Percentiles rank a stretch among this genome's conserved stretches.
Conservation (phyloP, 2,888 invertebrate genomes). For the Octonoba sinensis region DNA sequence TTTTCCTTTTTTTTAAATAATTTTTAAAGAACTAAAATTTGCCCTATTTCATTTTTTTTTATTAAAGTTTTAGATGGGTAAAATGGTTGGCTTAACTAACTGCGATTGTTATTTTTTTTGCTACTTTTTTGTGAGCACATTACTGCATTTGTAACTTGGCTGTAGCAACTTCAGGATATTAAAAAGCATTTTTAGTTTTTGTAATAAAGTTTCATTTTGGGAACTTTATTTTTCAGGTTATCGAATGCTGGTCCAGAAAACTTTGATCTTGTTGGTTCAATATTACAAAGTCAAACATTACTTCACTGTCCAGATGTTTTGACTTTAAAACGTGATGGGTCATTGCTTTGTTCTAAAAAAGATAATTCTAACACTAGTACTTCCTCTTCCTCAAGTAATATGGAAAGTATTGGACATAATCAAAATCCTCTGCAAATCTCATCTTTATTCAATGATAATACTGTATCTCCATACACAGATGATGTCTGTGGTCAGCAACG, state of each 20-base stretch:
- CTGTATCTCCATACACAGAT: slow-evolving; percentile 24
- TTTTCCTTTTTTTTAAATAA: no score
- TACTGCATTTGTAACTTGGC: no score
- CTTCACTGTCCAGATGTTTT: slow-evolving; percentile 70
- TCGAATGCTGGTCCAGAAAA: slow-evolving; percentile 31
- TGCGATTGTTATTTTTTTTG: no score
- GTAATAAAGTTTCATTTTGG: background rate
- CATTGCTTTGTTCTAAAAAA: slow-evolving; percentile 50
- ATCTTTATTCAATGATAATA: slow-evolving; percentile 17
- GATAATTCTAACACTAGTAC: slow-evolving; percentile 39
- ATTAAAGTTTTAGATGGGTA: no score
- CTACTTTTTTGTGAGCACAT: no score
- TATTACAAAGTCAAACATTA: slow-evolving; percentile 70
- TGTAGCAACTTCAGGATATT: no score
- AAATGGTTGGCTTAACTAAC: no score
- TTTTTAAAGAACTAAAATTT: no score
- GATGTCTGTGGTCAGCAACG: slow-evolving; percentile 30
- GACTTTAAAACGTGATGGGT: slow-evolving; percentile 71
- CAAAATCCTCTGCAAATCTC: slow-evolving; percentile 21
- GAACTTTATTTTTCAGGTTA: slow-evolving; percentile 1
- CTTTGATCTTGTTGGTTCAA: slow-evolving; percentile 71
- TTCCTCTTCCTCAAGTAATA: slow-evolving; percentile 12
- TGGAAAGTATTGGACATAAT: slow-evolving; percentile 19
- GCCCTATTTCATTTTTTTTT: no score
- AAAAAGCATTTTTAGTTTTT: background rate